Conservation (phyloP, 2,888 invertebrate genomes). For the Acrobasis suavella region DNA sequence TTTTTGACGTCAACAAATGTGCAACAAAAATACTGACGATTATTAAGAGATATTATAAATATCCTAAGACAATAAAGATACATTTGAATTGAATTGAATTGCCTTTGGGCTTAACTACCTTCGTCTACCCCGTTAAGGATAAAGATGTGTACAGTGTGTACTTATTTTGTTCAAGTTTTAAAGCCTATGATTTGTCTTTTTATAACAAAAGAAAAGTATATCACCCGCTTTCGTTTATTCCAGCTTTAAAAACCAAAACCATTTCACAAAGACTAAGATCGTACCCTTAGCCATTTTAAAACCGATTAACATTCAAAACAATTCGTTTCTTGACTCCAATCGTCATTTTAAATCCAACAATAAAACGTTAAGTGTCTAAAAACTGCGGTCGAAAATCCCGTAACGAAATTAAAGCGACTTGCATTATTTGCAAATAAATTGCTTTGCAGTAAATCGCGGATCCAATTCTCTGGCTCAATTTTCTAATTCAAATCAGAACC, state of each 20-base stretch:
- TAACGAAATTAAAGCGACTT: slow-evolving; percentile 47
- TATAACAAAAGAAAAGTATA: too few relatives aligned
- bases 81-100: too few relatives aligned
- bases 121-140: too few relatives aligned
- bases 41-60: too few relatives aligned
- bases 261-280: background rate
- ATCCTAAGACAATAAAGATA: too few relatives aligned
- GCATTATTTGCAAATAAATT: slow-evolving; percentile 68
- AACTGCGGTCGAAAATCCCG: slow-evolving; percentile 35
- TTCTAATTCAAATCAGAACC: slow-evolving; percentile 64
- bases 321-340: slow-evolving; percentile 16
- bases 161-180: too few relatives aligned
- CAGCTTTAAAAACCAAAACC: background rate
- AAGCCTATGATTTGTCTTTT: too few relatives aligned
- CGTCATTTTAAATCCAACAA: slow-evolving; percentile 16
- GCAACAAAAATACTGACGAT: too few relatives aligned
- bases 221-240: background rate
- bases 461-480: slow-evolving; percentile 52
- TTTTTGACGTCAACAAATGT: too few relatives aligned
- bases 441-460: slow-evolving; percentile 43
- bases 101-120: too few relatives aligned
- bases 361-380: slow-evolving; percentile 21
- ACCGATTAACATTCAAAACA: slow-evolving; percentile 8
- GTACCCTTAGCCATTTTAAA: background rate
- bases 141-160: too few relatives aligned